These are phyloP conservation scores for Pycnomerus fuliginosus DNA, from an alignment of 2,888 invertebrate species.

Conservation along the genomic window DNA sequence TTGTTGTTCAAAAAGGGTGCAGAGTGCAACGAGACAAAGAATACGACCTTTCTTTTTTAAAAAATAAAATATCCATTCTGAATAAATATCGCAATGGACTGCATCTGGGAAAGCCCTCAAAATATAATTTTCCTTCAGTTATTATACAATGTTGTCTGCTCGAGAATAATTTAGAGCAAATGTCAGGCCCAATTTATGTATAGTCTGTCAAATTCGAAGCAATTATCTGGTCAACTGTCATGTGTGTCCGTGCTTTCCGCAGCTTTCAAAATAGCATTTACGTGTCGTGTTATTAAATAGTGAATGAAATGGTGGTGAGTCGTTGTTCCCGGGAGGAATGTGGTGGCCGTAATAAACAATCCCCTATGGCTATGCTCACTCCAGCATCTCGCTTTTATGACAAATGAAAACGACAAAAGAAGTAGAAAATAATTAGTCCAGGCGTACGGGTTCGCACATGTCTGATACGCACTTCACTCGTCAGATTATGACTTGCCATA, in stretches of 20 bases:
- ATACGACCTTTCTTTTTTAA: too few species aligned
- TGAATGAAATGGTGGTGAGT: constrained; percentile 26
- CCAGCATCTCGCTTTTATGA: constrained; percentile 25
- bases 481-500: constrained; percentile 8
- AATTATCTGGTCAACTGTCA: constrained; percentile 22
- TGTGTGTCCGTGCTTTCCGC: constrained; percentile 20
- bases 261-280: constrained; percentile 21
- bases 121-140: too few species aligned
- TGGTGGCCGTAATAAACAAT: constrained; percentile 25
- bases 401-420: constrained; percentile 28
- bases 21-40: too few species aligned
- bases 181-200: too few species aligned
- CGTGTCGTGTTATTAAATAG: constrained; percentile 25
- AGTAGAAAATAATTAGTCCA: constrained; percentile 31
- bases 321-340: constrained; percentile 20
- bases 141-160: too few species aligned
- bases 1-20: too few species aligned
- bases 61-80: too few species aligned
- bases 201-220: too few species aligned
- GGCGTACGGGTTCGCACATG: constrained; percentile 4
- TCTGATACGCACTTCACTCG: constrained; percentile 5
- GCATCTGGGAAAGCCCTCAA: too few species aligned
- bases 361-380: constrained; percentile 26
- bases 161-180: too few species aligned
- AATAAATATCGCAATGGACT: too few species aligned